Conservation (phyloP, 2,888 invertebrate species). For the Didymodactylos carnosus region DNA sequence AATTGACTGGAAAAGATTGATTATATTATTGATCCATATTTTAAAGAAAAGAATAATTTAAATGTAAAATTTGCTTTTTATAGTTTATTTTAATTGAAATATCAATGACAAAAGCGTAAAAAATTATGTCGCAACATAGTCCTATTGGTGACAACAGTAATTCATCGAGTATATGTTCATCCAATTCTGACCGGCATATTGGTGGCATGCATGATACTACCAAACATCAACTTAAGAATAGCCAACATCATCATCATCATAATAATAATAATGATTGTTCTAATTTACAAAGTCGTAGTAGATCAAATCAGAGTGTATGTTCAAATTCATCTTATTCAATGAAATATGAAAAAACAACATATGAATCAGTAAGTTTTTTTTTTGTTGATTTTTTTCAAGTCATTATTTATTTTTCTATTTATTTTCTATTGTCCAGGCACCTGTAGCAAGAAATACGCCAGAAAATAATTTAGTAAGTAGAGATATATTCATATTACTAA, state of each 20-base stretch:
- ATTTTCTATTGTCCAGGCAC: background rate
- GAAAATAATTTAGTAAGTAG: constrained; percentile 12
- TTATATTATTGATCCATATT: too few species aligned
- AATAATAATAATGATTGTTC: too few species aligned
- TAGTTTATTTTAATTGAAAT: too few species aligned
- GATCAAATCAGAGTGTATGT: too few species aligned
- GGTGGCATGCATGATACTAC: too few species aligned
- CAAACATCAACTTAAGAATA: too few species aligned
- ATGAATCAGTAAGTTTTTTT: background rate
- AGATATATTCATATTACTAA: background rate
- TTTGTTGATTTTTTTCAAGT: background rate
- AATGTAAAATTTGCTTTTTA: background rate
- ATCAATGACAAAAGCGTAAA: background rate
- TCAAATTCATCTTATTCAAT: background rate
- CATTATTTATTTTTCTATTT: background rate
- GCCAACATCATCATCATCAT: too few species aligned
- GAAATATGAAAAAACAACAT: background rate
- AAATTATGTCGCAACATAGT: background rate
- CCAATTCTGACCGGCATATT: too few species aligned
- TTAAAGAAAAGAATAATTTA: background rate
- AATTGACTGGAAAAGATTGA: too few species aligned
- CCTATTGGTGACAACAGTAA: background rate
- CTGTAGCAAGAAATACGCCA: constrained; percentile 8
- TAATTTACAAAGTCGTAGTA: too few species aligned
- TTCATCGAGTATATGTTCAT: background rate